Conservation (phyloP, 2,888 invertebrate genomes). For the Agrochola lychnidis region DNA sequence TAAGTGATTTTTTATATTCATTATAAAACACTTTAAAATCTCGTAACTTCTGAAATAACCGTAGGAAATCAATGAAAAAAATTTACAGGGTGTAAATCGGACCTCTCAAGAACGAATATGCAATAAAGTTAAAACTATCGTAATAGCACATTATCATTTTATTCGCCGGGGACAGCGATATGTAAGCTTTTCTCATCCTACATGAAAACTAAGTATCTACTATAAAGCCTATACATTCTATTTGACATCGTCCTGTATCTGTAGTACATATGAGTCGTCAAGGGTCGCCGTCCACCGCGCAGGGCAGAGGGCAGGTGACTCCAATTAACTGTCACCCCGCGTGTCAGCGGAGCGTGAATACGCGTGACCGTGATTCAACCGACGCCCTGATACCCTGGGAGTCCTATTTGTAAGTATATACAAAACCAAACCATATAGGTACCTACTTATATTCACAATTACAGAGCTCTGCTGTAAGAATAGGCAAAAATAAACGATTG, state of each 20-base stretch:
- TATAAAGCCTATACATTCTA: background rate
- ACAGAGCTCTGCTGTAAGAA: background rate
- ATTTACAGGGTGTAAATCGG: no score
- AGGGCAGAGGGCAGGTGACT: slow-evolving; percentile 87
- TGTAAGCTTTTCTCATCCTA: background rate
- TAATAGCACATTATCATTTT: no score
- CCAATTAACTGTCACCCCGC: slow-evolving; percentile 84
- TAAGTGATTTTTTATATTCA: no score
- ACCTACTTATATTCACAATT: background rate
- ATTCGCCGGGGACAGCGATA: no score
- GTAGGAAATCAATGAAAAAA: no score
- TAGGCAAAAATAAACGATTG: background rate
- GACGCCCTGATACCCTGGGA: slow-evolving; percentile 50
- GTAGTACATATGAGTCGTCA: slow-evolving; percentile 63
- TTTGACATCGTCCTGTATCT: slow-evolving; percentile 73
- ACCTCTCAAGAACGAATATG: no score
- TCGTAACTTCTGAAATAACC: no score
- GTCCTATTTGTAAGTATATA: slow-evolving; percentile 4
- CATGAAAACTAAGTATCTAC: background rate
- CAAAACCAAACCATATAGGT: background rate
- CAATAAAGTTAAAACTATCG: no score
- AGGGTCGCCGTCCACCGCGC: slow-evolving; percentile 76
- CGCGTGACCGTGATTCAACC: slow-evolving; percentile 84
- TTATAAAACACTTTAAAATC: no score
- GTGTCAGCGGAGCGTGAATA: slow-evolving; percentile 80